These are phyloP conservation scores for Tyria jacobaeae DNA, from an alignment of 2,888 invertebrate species.

Conservation along the genomic window DNA sequence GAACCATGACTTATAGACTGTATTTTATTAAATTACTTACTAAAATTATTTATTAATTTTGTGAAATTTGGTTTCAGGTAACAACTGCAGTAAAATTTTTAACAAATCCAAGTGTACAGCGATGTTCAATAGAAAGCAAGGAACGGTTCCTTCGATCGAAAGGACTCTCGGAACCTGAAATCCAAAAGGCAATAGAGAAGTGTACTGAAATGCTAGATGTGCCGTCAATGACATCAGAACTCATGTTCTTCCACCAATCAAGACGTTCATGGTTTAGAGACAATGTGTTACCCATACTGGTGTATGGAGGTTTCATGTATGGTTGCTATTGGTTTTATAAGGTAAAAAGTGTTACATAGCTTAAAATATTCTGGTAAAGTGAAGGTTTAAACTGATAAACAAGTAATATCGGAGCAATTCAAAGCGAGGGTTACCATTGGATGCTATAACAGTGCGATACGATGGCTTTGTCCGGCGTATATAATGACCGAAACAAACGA, in stretches of 20 bases:
- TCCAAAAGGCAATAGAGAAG: slow-evolving; percentile 90
- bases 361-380: not conserved
- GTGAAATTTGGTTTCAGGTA: slow-evolving; percentile 84
- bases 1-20: too few relatives aligned
- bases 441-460: too few relatives aligned
- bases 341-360: slow-evolving; percentile 75
- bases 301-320: slow-evolving; percentile 93
- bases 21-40: not conserved
- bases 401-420: too few relatives aligned
- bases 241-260: slow-evolving; percentile 75
- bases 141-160: slow-evolving; percentile 92
- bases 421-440: too few relatives aligned
- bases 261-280: slow-evolving; percentile 87
- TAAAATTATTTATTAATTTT: not conserved
- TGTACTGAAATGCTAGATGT: slow-evolving; percentile 81
- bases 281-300: slow-evolving; percentile 89
- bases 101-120: slow-evolving; percentile 93
- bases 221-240: slow-evolving; percentile 74
- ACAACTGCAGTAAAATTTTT: slow-evolving; percentile 95
- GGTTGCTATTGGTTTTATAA: slow-evolving; percentile 93
- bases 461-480: too few relatives aligned
- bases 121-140: slow-evolving; percentile 92
- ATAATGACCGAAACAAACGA: too few relatives aligned
- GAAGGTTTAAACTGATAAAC: too few relatives aligned
- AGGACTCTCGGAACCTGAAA: slow-evolving; percentile 91